Evolutionary conservation across 2,888 invertebrate species (phyloP).

Genomic region (Phytoseiulus persimilis): DNA sequence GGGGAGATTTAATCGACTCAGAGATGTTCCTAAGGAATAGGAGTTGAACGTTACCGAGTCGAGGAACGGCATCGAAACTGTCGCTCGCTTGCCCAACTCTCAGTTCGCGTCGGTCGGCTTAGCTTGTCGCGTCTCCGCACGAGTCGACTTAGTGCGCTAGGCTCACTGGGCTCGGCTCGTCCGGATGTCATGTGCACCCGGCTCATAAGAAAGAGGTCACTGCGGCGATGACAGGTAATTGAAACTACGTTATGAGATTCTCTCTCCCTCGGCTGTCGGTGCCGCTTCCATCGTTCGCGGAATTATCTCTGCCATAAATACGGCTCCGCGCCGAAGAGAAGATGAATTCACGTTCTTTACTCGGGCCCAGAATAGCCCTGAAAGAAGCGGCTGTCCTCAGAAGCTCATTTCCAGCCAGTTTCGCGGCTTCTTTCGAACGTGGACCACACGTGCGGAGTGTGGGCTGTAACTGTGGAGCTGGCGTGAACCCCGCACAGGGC

Average conservation of each 20-base stretch:
- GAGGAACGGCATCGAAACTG: not conserved
- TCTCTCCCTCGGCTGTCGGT: not conserved
- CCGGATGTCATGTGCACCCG: not conserved
- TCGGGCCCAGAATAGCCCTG: not conserved
- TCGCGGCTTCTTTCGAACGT: too few relatives aligned
- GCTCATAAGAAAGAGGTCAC: conserved; percentile 5
- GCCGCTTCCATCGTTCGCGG: not conserved
- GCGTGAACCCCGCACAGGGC: too few relatives aligned
- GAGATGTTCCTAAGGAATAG: not conserved
- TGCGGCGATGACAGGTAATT: not conserved
- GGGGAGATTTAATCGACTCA: not conserved
- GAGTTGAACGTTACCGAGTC: not conserved
- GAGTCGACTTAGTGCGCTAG: not conserved
- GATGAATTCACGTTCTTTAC: not conserved
- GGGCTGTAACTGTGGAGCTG: too few relatives aligned
- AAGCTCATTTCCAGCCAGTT: not conserved
- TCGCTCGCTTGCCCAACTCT: not conserved
- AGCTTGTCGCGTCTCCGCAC: not conserved
- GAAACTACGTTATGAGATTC: conserved; percentile 5
- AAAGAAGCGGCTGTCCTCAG: not conserved
- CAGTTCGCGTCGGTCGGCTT: not conserved
- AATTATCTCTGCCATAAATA: not conserved
- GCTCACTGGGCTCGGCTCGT: not conserved
- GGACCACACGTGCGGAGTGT: too few relatives aligned
- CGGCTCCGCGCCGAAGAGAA: not conserved